phyloP scores from a whole-genome alignment of 2,888 invertebrate species.

The Siphlonurus alternatus region DNA sequence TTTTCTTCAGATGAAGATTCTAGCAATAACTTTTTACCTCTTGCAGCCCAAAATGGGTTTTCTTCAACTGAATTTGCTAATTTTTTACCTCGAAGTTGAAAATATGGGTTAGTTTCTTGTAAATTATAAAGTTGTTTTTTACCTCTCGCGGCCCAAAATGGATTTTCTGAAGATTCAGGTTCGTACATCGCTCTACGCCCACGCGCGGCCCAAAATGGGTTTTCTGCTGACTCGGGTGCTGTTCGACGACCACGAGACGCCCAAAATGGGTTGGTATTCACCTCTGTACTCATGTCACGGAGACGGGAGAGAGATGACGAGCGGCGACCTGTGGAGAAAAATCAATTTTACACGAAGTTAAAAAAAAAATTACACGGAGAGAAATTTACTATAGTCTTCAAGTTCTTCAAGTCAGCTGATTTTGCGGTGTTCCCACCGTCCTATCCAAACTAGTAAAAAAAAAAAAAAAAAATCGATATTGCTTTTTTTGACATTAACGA shows the following conservation, averaged over 20 bases:
- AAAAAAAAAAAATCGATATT: no score
- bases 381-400: no score
- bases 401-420: no score
- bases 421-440: no score
- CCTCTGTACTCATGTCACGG: no score
- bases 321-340: no score
- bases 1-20: not conserved
- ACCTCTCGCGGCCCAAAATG: conserved; percentile 12
- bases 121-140: not conserved
- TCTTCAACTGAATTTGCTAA: not conserved
- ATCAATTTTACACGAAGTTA: no score
- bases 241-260: not conserved
- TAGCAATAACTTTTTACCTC: not conserved
- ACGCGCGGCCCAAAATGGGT: not conserved
- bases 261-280: conserved; percentile 4
- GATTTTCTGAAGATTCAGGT: conserved; percentile 8
- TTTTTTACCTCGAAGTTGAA: not conserved
- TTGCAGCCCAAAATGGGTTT: conserved; percentile 12
- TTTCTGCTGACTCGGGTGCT: not conserved
- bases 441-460: no score
- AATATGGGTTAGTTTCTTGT: no score
- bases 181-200: not conserved
- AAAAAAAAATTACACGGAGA: no score
- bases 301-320: no score
- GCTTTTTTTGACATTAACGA: no score